These are phyloP conservation scores for Cotesia glomerata DNA, from an alignment of 1,140 invertebrate species.

Conservation along the genomic window DNA sequence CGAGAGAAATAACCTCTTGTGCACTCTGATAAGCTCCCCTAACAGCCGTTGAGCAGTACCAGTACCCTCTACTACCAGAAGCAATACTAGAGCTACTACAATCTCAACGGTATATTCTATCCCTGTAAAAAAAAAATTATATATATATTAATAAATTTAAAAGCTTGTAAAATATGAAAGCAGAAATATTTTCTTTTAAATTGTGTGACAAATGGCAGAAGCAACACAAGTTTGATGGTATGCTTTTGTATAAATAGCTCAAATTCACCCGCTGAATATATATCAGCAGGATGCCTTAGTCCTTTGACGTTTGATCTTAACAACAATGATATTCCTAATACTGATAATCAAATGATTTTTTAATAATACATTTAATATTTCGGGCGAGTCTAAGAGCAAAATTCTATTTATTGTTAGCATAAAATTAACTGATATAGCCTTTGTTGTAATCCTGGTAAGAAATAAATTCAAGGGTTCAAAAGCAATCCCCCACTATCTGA, in stretches of 20 bases:
- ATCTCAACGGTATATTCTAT: not conserved
- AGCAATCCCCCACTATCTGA: too few species aligned
- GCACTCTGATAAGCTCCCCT: slow-evolving; percentile 22
- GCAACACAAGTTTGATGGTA: not conserved
- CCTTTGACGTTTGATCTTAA: too few species aligned
- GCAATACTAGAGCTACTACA: not conserved
- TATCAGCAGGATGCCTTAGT: too few species aligned
- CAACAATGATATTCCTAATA: not conserved
- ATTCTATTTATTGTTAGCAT: not conserved
- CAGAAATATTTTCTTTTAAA: not conserved
- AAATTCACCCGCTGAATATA: not conserved
- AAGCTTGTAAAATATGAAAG: not conserved
- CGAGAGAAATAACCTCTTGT: not conserved
- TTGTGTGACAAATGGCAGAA: not conserved
- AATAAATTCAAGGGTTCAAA: not conserved
- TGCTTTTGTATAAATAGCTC: not conserved
- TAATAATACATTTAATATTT: not conserved
- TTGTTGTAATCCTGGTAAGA: not conserved
- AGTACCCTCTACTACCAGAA: not conserved
- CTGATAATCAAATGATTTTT: not conserved
- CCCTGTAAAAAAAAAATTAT: not conserved
- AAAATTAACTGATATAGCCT: not conserved
- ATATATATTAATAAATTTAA: not conserved
- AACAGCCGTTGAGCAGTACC: not conserved
- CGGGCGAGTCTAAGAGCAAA: not conserved